Conservation (phyloP, 2,113 vertebrate species). For the Tiliqua scincoides region DNA sequence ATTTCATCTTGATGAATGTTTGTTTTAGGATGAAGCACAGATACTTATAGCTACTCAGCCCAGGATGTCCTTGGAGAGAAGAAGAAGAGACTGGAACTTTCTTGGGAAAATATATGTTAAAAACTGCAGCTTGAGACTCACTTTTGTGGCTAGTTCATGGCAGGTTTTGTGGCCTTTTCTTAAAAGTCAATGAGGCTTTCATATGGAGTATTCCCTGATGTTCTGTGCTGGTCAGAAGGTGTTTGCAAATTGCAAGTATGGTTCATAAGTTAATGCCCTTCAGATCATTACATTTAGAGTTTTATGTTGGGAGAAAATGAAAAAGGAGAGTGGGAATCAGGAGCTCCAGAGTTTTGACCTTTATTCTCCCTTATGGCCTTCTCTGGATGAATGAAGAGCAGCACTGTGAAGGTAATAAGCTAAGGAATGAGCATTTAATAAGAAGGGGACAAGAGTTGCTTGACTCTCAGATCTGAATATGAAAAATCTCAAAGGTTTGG, state of each 20-base stretch:
- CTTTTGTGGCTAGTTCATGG: neutral
- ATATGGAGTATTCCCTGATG: neutral
- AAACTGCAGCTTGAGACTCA: neutral
- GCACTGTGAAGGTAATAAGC: neutral
- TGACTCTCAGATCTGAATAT: neutral
- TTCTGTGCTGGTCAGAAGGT: neutral
- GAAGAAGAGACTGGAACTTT: conserved; percentile 41
- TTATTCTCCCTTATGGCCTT: neutral
- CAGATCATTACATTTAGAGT: neutral
- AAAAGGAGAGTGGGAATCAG: neutral
- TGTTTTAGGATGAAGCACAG: neutral
- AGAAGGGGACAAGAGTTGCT: neutral
- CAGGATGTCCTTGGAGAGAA: conserved; percentile 61
- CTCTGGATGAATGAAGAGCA: neutral
- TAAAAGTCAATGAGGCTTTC: neutral
- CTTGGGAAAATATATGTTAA: neutral
- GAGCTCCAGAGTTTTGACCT: neutral
- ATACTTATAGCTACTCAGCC: conserved; percentile 18
- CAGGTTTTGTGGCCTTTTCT: neutral
- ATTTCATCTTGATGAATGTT: conserved; percentile 42
- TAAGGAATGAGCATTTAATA: neutral
- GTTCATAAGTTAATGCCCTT: neutral
- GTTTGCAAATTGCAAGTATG: neutral
- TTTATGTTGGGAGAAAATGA: neutral
- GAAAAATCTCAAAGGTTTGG: neutral